Percentiles rank a stretch among this genome's conserved stretches.
phyloP scores from a whole-genome alignment of 2,888 invertebrate species.

The Tridacna gigas region DNA sequence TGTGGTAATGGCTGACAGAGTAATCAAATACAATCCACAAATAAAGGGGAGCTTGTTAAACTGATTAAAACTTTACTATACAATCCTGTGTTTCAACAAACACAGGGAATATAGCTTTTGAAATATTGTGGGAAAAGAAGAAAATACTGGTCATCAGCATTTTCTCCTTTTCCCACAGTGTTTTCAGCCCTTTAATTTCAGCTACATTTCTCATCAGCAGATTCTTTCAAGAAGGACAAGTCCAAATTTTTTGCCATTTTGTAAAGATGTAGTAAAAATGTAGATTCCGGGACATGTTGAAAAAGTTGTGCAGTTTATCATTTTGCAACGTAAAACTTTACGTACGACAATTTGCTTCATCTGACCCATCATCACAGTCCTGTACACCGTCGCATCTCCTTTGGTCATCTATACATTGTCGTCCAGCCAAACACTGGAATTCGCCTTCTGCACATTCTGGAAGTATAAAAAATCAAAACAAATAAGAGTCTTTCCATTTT shows the following conservation, averaged over 20 bases:
- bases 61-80: too few species aligned
- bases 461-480: not conserved
- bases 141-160: not conserved
- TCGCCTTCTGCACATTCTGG: constrained; percentile 61
- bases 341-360: constrained; percentile 89
- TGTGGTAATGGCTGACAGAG: too few species aligned
- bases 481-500: not conserved
- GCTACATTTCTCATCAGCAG: too few species aligned
- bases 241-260: too few species aligned
- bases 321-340: not conserved
- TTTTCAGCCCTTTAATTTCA: not conserved
- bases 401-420: constrained; percentile 67
- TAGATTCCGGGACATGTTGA: too few species aligned
- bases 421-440: constrained; percentile 56
- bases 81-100: too few species aligned
- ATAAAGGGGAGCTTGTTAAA: too few species aligned
- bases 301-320: too few species aligned
- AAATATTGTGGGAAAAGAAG: not conserved
- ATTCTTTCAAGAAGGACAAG: too few species aligned
- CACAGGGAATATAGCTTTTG: too few species aligned
- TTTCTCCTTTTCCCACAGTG: not conserved
- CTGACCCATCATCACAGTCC: constrained; percentile 90
- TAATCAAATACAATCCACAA: too few species aligned
- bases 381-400: constrained; percentile 82
- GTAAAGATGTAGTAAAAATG: too few species aligned